These are phyloP conservation scores for Aspidapion aeneum DNA, from an alignment of 2,888 invertebrate species.

Conservation along the genomic window DNA sequence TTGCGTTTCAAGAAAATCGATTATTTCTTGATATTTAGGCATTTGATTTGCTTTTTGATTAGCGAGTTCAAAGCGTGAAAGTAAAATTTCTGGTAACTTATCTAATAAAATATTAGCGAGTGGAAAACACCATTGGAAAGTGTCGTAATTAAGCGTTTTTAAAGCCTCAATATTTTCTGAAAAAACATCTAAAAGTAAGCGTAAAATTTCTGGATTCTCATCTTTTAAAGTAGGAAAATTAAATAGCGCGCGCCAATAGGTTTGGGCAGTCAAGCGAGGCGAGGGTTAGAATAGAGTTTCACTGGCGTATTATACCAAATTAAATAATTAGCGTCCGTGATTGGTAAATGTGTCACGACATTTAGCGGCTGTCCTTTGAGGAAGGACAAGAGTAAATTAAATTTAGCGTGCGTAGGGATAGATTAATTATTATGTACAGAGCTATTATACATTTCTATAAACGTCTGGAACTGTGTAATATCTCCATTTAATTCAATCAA, in stretches of 20 bases:
- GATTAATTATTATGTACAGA: background rate
- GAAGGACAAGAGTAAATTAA: background rate
- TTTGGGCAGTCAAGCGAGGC: background rate
- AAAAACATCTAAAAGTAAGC: background rate
- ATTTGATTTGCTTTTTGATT: background rate
- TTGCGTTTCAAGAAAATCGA: background rate
- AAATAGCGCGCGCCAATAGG: background rate
- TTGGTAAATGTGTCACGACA: background rate
- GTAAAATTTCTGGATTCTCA: background rate
- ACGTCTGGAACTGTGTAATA: background rate
- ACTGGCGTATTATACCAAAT: background rate
- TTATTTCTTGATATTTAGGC: background rate
- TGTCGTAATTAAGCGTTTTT: background rate
- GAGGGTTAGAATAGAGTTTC: background rate
- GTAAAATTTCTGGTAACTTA: background rate
- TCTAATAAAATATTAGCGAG: slow-evolving; percentile 1
- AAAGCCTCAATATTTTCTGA: slow-evolving; percentile 1
- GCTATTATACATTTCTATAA: slow-evolving; percentile 1
- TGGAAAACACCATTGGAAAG: background rate
- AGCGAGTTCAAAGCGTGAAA: slow-evolving; percentile 2
- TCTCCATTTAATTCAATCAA: background rate
- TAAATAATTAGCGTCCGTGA: background rate
- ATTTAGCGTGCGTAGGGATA: background rate
- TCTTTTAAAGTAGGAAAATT: background rate
- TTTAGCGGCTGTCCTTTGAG: background rate